phyloP scores from a whole-genome alignment of 2,797 vertebrate genomes.

The Enteromius anoplus region DNA sequence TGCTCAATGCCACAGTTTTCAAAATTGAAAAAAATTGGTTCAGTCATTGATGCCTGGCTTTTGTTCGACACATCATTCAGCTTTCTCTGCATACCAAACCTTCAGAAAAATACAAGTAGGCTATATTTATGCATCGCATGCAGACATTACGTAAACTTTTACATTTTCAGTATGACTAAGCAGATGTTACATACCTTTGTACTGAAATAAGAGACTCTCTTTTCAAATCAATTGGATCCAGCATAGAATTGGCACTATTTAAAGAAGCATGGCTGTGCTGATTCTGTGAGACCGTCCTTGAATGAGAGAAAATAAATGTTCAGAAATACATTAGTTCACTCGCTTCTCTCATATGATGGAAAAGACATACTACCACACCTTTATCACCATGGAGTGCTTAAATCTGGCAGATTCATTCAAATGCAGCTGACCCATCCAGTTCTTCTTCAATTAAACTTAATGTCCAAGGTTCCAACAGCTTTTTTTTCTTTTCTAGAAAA shows the following conservation, averaged over 20 bases:
- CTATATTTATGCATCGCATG: neutral
- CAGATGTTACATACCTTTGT: neutral
- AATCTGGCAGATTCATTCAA: neutral
- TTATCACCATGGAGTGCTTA: neutral
- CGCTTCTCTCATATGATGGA: neutral
- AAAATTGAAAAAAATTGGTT: neutral
- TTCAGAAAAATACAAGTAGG: neutral
- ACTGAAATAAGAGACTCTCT: neutral
- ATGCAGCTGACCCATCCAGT: neutral
- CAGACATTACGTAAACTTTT: neutral
- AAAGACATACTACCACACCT: neutral
- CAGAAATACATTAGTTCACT: neutral
- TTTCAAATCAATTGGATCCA: slow-evolving; percentile 24
- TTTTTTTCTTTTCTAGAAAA: neutral
- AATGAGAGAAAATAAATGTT: neutral
- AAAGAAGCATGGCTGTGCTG: slow-evolving; percentile 33
- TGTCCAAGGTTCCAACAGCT: neutral
- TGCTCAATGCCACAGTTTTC: neutral
- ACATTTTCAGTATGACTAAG: neutral
- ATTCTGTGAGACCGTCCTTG: slow-evolving; percentile 24
- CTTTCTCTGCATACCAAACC: slow-evolving; percentile 1
- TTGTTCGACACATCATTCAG: neutral
- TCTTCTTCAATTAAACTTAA: slow-evolving; percentile 1
- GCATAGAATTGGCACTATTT: slow-evolving; percentile 41
- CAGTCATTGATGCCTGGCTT: slow-evolving; percentile 21